Percentiles rank a stretch among this genome's conserved stretches.
Evolutionary conservation across 2,888 invertebrate species (phyloP).

Genomic region (Lymantria dispar): DNA sequence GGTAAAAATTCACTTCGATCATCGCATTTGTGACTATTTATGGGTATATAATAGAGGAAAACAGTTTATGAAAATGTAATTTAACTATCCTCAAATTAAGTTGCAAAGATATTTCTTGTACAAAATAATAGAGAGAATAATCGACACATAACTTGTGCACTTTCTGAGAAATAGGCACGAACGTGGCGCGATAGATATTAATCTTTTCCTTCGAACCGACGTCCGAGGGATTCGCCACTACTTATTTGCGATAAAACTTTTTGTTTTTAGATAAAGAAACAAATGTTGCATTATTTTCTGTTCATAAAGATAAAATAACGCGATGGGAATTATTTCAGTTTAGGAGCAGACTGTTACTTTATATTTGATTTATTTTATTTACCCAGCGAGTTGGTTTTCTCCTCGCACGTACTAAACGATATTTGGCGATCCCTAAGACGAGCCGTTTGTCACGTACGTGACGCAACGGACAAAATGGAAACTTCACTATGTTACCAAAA

Average conservation of each 20-base stretch:
- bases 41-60: too few species aligned
- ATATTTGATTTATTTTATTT: slow-evolving; percentile 82
- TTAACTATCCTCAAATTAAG: background rate
- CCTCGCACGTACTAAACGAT: slow-evolving; percentile 81
- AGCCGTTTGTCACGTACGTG: slow-evolving; percentile 81
- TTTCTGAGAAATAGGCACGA: slow-evolving; percentile 1
- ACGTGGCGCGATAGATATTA: slow-evolving; percentile 22
- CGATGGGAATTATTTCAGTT: slow-evolving; percentile 58
- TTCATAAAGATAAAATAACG: slow-evolving; percentile 46
- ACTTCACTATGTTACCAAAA: slow-evolving; percentile 71
- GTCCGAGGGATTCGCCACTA: slow-evolving; percentile 12
- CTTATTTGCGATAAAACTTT: slow-evolving; percentile 23
- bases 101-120: slow-evolving; percentile 8
- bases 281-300: slow-evolving; percentile 32
- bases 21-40: too few species aligned
- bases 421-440: slow-evolving; percentile 82
- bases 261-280: slow-evolving; percentile 23
- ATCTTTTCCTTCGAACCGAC: slow-evolving; percentile 14
- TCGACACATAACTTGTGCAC: slow-evolving; percentile 13
- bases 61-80: too few species aligned
- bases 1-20: too few species aligned
- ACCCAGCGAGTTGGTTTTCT: slow-evolving; percentile 74
- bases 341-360: slow-evolving; percentile 72
- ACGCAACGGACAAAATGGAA: slow-evolving; percentile 73
- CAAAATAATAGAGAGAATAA: slow-evolving; percentile 12